Percentiles rank a stretch among this genome's conserved stretches.
phyloP scores from a whole-genome alignment of 2,888 invertebrate species.

The Kryphioiulus occultus region DNA sequence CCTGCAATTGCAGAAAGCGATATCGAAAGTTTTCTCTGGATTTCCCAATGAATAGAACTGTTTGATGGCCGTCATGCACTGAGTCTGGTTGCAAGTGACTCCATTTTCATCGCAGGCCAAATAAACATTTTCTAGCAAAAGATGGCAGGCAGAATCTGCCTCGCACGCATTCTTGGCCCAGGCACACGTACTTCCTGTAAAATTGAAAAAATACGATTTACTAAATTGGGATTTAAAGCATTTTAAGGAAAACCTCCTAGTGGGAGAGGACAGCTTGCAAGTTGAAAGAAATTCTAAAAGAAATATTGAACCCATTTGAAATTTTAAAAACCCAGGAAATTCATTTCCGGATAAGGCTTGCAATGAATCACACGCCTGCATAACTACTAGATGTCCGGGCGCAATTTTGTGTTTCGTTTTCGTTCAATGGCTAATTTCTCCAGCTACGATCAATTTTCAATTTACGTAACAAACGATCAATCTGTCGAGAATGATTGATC shows the following conservation, averaged over 20 bases:
- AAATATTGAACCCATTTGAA: too few species aligned
- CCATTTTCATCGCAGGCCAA: constrained; percentile 51
- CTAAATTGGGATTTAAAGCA: background rate
- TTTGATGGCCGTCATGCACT: constrained; percentile 52
- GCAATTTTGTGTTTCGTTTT: background rate
- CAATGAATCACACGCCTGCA: background rate
- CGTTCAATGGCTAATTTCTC: background rate
- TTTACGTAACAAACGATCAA: background rate
- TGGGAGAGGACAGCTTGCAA: background rate
- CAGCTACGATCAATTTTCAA: background rate
- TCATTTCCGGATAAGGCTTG: too few species aligned
- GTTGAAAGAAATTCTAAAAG: background rate
- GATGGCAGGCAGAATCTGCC: constrained; percentile 50
- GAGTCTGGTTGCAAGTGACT: constrained; percentile 52
- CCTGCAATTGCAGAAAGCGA: constrained; percentile 54
- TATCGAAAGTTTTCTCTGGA: constrained; percentile 49
- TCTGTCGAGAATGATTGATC: background rate
- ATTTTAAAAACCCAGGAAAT: too few species aligned
- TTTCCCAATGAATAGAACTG: constrained; percentile 53
- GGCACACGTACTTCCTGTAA: constrained; percentile 51
- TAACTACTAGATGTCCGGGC: background rate
- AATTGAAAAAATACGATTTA: background rate
- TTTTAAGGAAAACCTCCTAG: too few species aligned
- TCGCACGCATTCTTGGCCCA: constrained; percentile 52
- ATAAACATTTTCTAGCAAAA: constrained; percentile 52